A percentile compares a stretch with the other conserved stretches of the same genome.
Conservation (phyloP, 2,888 invertebrate species). For the Oscheius sp. region DNA sequence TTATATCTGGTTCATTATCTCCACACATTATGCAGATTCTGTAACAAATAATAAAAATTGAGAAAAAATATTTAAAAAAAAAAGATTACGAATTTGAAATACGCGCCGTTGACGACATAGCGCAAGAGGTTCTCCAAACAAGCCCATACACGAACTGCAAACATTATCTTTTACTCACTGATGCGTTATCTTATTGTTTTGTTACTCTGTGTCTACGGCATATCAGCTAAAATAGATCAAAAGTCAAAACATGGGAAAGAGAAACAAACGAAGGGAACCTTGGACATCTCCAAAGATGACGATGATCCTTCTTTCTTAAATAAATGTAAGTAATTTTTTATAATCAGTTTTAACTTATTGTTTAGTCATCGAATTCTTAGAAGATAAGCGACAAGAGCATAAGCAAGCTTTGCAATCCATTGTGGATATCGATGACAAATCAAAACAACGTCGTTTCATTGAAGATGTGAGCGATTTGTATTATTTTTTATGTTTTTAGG, state of each 20-base stretch:
- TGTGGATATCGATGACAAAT: constrained; percentile 16
- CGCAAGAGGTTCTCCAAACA: neutral
- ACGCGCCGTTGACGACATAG: neutral
- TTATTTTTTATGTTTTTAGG: constrained; percentile 13
- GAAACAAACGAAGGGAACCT: neutral
- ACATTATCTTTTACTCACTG: constrained; percentile 4
- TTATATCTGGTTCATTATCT: neutral
- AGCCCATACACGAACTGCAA: constrained; percentile 5
- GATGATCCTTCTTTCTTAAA: neutral
- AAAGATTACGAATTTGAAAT: neutral
- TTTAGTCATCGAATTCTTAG: constrained; percentile 8
- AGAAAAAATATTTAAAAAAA: neutral
- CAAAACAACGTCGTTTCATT: constrained; percentile 10
- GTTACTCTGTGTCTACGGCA: neutral
- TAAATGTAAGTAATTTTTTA: constrained; percentile 10
- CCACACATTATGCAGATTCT: neutral
- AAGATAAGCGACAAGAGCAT: constrained; percentile 7
- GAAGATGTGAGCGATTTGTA: constrained; percentile 13
- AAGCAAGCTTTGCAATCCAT: constrained; percentile 1
- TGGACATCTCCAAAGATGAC: neutral
- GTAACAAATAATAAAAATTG: neutral
- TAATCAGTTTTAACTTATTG: neutral
- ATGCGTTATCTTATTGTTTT: neutral
- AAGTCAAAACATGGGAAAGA: constrained; percentile 16
- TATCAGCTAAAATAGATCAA: constrained; percentile 2